These are phyloP conservation scores for Conistra vaccinii DNA, from an alignment of 2,888 invertebrate species.

Conservation along the genomic window DNA sequence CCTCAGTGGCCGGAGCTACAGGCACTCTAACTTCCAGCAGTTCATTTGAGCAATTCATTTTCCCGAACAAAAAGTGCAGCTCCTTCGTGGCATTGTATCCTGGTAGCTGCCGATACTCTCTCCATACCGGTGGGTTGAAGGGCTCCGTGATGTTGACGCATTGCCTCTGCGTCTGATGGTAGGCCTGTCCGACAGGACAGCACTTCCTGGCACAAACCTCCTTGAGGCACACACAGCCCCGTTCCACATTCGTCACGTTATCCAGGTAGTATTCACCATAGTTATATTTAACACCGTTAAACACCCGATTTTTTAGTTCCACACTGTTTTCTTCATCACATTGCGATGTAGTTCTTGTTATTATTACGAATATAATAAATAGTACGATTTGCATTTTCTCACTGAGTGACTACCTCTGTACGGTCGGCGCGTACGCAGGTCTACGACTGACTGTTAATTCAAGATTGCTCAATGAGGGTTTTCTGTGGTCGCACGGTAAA, in stretches of 20 bases:
- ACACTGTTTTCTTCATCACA: slow-evolving; percentile 59
- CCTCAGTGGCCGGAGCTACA: slow-evolving; percentile 50
- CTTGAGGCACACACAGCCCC: slow-evolving; percentile 78
- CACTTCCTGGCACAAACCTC: slow-evolving; percentile 79
- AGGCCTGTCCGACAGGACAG: slow-evolving; percentile 77
- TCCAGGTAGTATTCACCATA: slow-evolving; percentile 75
- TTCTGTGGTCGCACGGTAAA: slow-evolving; percentile 49
- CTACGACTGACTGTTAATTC: slow-evolving; percentile 53
- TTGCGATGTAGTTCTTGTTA: slow-evolving; percentile 43
- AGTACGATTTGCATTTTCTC: slow-evolving; percentile 38
- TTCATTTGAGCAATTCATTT: slow-evolving; percentile 69
- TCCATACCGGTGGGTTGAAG: slow-evolving; percentile 76
- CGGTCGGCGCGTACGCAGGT: slow-evolving; percentile 57
- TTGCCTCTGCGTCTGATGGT: slow-evolving; percentile 53
- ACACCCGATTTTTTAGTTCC: slow-evolving; percentile 45
- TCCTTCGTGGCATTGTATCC: slow-evolving; percentile 67
- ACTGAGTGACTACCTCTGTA: slow-evolving; percentile 27
- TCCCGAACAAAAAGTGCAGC: slow-evolving; percentile 74
- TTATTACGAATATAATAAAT: slow-evolving; percentile 43
- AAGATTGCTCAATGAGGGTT: slow-evolving; percentile 50
- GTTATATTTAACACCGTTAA: slow-evolving; percentile 70
- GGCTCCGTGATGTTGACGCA: slow-evolving; percentile 67
- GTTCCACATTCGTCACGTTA: slow-evolving; percentile 63
- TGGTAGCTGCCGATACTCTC: slow-evolving; percentile 61
- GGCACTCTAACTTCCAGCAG: slow-evolving; percentile 58